A percentile compares a stretch with the other conserved stretches of the same genome.
Evolutionary conservation across 64 coral and sea anemone genomes (phyloP).

Genomic region (Porites lutea): DNA sequence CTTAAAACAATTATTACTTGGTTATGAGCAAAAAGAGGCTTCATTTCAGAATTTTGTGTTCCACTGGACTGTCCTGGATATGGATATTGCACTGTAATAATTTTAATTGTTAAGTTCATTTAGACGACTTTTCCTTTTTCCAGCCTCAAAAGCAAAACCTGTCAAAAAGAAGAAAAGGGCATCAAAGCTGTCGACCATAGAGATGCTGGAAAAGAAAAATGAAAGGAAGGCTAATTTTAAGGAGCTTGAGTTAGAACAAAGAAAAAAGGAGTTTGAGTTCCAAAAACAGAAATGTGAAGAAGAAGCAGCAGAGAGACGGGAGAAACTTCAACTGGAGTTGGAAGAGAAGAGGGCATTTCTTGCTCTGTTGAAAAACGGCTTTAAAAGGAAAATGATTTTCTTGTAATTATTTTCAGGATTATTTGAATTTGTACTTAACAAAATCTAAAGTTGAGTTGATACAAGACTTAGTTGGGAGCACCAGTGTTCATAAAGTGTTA

Average conservation of each 20-base stretch:
- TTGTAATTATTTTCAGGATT: neutral
- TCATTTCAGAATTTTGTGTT: constrained; percentile 15
- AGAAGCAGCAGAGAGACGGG: no score
- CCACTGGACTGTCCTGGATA: neutral
- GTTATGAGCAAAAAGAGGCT: neutral
- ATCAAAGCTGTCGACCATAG: neutral
- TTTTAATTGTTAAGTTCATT: no score
- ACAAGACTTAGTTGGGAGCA: no score
- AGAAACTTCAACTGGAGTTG: no score
- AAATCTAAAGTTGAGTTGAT: neutral
- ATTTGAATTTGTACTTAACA: neutral
- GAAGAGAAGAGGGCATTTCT: no score
- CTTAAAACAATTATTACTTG: neutral
- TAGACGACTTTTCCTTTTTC: neutral
- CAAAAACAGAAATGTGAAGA: no score
- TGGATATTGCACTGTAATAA: constrained; percentile 1
- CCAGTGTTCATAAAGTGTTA: neutral
- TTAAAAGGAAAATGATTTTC: no score
- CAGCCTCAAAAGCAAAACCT: neutral
- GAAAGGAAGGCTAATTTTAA: neutral
- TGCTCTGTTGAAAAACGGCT: no score
- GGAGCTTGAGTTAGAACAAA: no score
- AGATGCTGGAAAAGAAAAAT: neutral
- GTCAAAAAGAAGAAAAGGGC: neutral
- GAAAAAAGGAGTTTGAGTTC: no score